Evolutionary conservation across 2,113 vertebrate genomes (phyloP).

Genomic region (Leptobrachium ailaonicum): DNA sequence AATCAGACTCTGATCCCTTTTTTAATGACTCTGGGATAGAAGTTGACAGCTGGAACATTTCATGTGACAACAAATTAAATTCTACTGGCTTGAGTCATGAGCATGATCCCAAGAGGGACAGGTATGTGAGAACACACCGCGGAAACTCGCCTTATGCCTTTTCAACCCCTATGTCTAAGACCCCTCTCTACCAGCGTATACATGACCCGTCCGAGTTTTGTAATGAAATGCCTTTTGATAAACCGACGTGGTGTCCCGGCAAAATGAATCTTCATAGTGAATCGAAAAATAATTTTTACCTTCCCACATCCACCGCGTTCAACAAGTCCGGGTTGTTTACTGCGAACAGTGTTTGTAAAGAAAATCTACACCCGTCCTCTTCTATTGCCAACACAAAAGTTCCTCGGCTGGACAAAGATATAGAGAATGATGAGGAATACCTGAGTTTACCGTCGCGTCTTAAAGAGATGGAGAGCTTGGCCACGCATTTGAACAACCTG

Average conservation of each 20-base stretch:
- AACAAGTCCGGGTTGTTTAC: constrained; percentile 28
- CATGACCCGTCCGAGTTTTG: constrained; percentile 42
- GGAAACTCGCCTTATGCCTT: constrained; percentile 34
- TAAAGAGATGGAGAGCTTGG: constrained; percentile 75
- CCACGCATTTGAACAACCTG: constrained; percentile 68
- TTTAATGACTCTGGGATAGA: constrained; percentile 85
- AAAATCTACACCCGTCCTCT: constrained; percentile 5
- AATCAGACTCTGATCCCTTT: constrained; percentile 55
- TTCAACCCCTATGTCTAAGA: constrained; percentile 49
- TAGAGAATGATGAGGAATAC: constrained; percentile 81
- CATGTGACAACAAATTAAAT: constrained; percentile 59
- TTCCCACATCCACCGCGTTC: not conserved
- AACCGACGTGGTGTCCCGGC: constrained; percentile 43
- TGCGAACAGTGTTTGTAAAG: constrained; percentile 33
- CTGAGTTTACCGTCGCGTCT: constrained; percentile 77
- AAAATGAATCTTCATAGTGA: constrained; percentile 51
- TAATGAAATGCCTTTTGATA: constrained; percentile 52
- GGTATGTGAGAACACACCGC: rapidly evolving
- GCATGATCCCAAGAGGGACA: constrained; percentile 9
- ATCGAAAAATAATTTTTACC: not conserved
- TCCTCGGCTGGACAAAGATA: constrained; percentile 53
- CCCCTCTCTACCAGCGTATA: constrained; percentile 45
- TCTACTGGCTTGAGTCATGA: constrained; percentile 34
- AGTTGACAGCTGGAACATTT: constrained; percentile 75
- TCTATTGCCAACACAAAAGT: constrained; percentile 61